A percentile compares a stretch with the other conserved stretches of the same genome.
phyloP scores from a whole-genome alignment of 1,140 invertebrate species.

The Chymomyza costata region DNA sequence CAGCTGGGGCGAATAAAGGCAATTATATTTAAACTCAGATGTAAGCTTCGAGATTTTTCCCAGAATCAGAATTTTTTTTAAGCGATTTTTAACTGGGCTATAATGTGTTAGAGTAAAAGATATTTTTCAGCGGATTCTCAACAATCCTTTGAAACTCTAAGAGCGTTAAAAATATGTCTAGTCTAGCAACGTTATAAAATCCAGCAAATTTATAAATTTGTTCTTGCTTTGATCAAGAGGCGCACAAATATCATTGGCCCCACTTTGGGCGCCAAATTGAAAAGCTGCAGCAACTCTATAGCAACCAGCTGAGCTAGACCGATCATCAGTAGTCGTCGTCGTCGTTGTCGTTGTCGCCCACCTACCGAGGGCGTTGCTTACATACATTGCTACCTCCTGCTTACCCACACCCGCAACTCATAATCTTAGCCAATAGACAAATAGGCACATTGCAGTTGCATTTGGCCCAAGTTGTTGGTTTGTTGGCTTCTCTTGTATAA shows the following conservation, averaged over 20 bases:
- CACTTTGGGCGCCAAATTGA: neutral
- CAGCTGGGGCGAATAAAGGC: neutral
- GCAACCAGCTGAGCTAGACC: slow-evolving; percentile 2
- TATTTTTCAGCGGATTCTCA: too few species aligned
- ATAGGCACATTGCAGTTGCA: slow-evolving; percentile 23
- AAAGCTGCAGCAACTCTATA: slow-evolving; percentile 11
- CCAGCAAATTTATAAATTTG: too few species aligned
- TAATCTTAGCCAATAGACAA: slow-evolving; percentile 61
- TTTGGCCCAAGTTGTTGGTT: neutral
- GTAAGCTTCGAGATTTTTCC: too few species aligned
- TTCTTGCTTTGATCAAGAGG: too few species aligned
- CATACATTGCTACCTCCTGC: slow-evolving; percentile 10
- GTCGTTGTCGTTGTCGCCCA: slow-evolving; percentile 42
- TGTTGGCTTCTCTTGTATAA: slow-evolving; percentile 9
- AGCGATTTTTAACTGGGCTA: too few species aligned
- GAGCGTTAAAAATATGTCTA: too few species aligned
- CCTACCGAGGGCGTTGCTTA: slow-evolving; percentile 65
- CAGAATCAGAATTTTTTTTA: too few species aligned
- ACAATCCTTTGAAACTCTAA: too few species aligned
- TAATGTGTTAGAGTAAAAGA: too few species aligned
- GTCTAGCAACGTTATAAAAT: too few species aligned
- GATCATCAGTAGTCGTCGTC: slow-evolving; percentile 53
- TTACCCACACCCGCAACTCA: slow-evolving; percentile 1
- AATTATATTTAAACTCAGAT: too few species aligned
- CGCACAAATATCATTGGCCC: too few species aligned